Evolutionary conservation across 2,113 vertebrate genomes (phyloP), one percentile per base, ranked within the genome.

Genomic region (Otocyon megalotis): DNA sequence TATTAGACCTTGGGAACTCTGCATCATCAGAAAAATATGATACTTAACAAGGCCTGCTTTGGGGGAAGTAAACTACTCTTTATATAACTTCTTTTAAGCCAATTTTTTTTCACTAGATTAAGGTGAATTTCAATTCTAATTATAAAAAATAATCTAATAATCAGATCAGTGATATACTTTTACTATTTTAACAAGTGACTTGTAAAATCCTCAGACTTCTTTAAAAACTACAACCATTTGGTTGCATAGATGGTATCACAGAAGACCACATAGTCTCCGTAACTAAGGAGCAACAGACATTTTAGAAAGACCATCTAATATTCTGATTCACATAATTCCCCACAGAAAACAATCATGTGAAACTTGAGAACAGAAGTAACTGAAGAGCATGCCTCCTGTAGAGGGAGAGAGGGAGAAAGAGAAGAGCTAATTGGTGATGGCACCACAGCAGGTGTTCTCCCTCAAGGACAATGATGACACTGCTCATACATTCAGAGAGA

Each of bases 361-460:
- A 97, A 96, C 22, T 90, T 56, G 87, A 96, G 60, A 93, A 90
- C 93, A 98, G 58, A 96, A 97, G 94, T 32, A 60, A 90, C 48
- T 87, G 2, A 22, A 76, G 26, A 54, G 60, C 92, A 24, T 72
- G 28, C 30, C 22, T 58, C 60, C n/a, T 95, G 69, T 48, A 83
- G 72, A 85, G 62, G 37, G 88, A 97, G 67, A 65, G 43, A n/a
- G 72, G 86, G 3, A 79, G 77, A 2, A 67, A 63, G 96, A 81
- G 48, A 97, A 95, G 30, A 97, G 82, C 58, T 96, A 93, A 93
- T 92, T 83, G 77, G 71, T 87, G 92, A 93, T 86, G 94, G 93
- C 92, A 98, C 26, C 83, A 71, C 2, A 97, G 92, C 97, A 98
- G 92, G 97, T 96, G 79, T 92, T 98, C 88, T 97, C 94, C 96